Evolutionary conservation across 2,888 invertebrate genomes (phyloP).

Genomic region (Poecilobothrus nobilitatus): DNA sequence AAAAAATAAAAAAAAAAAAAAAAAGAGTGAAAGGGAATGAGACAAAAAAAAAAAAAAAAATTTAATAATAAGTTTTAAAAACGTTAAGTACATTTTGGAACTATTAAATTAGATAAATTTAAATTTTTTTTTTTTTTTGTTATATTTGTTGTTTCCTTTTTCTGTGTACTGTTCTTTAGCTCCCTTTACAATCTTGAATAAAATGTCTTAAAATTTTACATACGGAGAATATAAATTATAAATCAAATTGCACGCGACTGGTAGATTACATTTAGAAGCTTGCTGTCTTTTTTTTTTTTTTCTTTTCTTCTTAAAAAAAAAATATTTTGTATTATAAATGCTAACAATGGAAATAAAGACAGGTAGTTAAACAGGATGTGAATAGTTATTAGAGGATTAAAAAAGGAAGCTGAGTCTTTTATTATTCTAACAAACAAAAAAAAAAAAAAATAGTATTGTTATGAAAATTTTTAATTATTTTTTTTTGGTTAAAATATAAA

Average conservation of each 20-base stretch:
- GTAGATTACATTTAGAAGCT: neutral
- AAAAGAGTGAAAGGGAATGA: too few species aligned
- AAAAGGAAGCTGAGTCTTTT: neutral
- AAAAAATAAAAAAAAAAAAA: too few species aligned
- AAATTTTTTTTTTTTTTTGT: too few species aligned
- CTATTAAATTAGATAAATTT: neutral
- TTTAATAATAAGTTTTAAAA: neutral
- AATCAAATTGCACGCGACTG: neutral
- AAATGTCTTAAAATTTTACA: too few species aligned
- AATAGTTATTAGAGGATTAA: constrained; percentile 10
- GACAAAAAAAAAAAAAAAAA: neutral
- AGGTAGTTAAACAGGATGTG: constrained; percentile 4
- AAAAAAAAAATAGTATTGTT: too few species aligned
- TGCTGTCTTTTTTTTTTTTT: neutral
- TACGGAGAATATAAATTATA: neutral
- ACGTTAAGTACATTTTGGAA: neutral
- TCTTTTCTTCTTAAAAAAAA: neutral
- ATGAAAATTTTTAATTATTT: too few species aligned
- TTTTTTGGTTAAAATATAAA: too few species aligned
- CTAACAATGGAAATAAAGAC: neutral
- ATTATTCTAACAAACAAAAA: too few species aligned
- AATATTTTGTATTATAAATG: neutral
- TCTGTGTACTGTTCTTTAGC: neutral
- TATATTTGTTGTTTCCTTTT: neutral
- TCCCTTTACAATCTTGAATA: too few species aligned